phyloP scores from a whole-genome alignment of 2,888 invertebrate genomes.

The Orchestes rusci region DNA sequence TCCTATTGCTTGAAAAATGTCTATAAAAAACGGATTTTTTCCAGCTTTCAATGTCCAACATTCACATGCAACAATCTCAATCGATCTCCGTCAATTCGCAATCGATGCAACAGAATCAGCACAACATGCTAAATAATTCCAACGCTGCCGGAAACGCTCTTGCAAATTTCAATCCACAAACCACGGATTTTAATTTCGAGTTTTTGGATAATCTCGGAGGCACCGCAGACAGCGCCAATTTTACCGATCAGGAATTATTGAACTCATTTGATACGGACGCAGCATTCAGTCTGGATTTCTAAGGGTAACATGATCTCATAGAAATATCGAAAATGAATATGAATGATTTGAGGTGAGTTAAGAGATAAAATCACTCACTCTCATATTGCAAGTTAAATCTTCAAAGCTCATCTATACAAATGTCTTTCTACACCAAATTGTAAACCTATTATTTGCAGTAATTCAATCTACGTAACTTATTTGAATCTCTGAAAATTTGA shows the following conservation, averaged over 20 bases:
- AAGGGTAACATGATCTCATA: too few relatives aligned
- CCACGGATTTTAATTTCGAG: conserved; percentile 70
- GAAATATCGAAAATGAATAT: too few relatives aligned
- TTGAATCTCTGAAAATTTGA: too few relatives aligned
- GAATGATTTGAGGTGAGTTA: too few relatives aligned
- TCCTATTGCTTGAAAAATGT: neutral
- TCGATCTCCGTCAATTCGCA: conserved; percentile 51
- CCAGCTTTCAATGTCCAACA: conserved; percentile 54
- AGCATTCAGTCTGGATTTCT: conserved; percentile 53
- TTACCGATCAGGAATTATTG: conserved; percentile 75
- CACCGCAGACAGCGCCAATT: conserved; percentile 64
- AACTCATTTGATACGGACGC: conserved; percentile 75
- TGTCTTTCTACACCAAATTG: too few relatives aligned
- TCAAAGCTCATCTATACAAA: too few relatives aligned
- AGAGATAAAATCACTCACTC: too few relatives aligned
- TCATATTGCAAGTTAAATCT: too few relatives aligned
- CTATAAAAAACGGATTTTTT: conserved; percentile 17
- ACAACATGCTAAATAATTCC: neutral
- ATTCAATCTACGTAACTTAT: too few relatives aligned
- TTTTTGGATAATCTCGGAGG: conserved; percentile 73
- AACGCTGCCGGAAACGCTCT: conserved; percentile 27
- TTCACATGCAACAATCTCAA: conserved; percentile 63
- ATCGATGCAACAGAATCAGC: conserved; percentile 30
- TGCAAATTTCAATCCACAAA: conserved; percentile 43
- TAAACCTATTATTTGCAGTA: too few relatives aligned